Base-by-base conservation (phyloP, 2,113 vertebrate genomes). In the Lipophrys pholis region DNA sequence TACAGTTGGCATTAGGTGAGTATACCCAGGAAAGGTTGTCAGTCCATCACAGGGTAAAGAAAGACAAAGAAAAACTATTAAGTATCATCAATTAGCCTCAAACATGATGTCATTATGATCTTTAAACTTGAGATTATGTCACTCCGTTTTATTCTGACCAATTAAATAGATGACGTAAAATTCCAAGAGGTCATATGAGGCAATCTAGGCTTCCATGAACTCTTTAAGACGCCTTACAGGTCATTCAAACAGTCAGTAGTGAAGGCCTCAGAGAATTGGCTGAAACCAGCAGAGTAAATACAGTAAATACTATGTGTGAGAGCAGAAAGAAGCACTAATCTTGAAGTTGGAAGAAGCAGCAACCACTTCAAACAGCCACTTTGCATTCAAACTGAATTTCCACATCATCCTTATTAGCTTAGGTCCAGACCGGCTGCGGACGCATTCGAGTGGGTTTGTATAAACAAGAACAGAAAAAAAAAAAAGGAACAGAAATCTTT, bases 331-430 rank as follows among this genome's bases (percentile, higher is more conserved):
- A 69, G 68, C 21, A 39, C 6, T 14, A 38, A 49, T 11, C 15
- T 17, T 35, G 11, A 41, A 46, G n/a, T 15, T 60, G 68, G 3
- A 53, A 60, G 39, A 43, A 56, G 11, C 16, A 30, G 11, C 0
- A 6, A 21, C 45, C 48, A 35, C 68, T 66, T 64, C 52, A 52
- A 58, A 4, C 5, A 15, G 9, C 39, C 16, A 51, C 36, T 49
- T 56, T n/a, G n/a, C 11, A 35, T 16, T 8, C n/a, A 52, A 14
- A n/a, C n/a, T n/a, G n/a, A 59, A 50, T 61, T 61, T 73, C 57
- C 62, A 72, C 62, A 67, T 61, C 43, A 21, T 17, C 43, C 56
- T 60, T 70, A 52, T 30, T n/a, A n/a, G n/a, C n/a, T n/a, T 42
- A 39, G 30, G n/a, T 15, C 17, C 38, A 40, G 57, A 39, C 6